Conservation (phyloP, 2,113 vertebrate species). For the Drymodes brunneopygia region DNA sequence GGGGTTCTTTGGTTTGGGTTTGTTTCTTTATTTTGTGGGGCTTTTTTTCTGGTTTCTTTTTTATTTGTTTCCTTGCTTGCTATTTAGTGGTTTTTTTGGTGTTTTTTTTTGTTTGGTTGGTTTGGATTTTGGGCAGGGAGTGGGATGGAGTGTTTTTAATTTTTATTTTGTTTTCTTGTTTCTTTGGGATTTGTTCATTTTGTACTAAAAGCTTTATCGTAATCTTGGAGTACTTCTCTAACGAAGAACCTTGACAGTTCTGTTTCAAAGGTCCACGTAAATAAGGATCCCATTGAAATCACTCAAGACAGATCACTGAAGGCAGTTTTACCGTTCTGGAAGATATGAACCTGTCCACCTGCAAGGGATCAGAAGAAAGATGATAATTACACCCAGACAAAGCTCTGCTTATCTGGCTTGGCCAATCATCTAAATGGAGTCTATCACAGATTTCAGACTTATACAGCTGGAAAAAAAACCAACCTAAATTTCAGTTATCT, state of each 20-base stretch:
- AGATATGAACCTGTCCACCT: neutral
- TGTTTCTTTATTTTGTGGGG: too few species aligned
- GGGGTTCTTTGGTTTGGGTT: neutral
- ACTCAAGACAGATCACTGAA: neutral
- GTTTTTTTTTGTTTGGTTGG: accelerated
- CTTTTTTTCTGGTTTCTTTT: neutral
- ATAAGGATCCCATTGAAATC: neutral
- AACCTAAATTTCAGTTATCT: neutral
- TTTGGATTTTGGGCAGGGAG: neutral
- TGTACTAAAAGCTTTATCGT: neutral
- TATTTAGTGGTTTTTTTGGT: neutral
- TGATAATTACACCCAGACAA: neutral
- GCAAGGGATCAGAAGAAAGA: neutral
- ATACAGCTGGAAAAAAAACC: neutral
- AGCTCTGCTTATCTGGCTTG: neutral
- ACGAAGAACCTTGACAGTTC: neutral
- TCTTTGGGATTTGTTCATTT: neutral
- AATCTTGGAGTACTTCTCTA: neutral
- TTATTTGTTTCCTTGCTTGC: neutral
- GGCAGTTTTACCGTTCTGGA: neutral
- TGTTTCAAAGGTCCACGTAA: neutral
- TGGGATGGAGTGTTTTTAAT: accelerated
- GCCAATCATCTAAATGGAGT: neutral
- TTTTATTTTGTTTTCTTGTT: neutral
- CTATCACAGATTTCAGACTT: neutral